phyloP scores from a whole-genome alignment of 1,140 invertebrate genomes.

The Heliconius nattereri region DNA sequence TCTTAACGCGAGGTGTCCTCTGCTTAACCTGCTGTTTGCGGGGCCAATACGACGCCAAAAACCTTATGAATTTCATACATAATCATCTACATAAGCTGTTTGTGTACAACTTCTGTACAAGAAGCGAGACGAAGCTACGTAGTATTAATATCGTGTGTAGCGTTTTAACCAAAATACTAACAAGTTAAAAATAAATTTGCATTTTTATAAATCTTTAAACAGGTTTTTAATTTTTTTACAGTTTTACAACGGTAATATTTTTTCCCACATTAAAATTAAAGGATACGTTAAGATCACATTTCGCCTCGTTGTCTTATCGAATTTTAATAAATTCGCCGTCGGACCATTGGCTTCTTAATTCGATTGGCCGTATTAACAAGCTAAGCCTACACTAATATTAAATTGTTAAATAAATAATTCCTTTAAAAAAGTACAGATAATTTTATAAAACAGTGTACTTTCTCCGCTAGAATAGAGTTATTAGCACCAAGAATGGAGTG shows the following conservation, averaged over 20 bases:
- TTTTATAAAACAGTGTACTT: conserved; percentile 10
- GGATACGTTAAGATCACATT: conserved; percentile 12
- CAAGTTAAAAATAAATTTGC: not conserved
- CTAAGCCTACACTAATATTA: not conserved
- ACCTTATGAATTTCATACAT: too few relatives aligned
- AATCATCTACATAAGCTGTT: too few relatives aligned
- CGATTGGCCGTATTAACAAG: not conserved
- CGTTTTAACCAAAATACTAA: not conserved
- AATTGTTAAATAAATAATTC: not conserved
- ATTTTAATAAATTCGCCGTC: conserved; percentile 6
- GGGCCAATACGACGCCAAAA: too few relatives aligned
- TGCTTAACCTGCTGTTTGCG: too few relatives aligned
- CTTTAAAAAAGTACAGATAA: not conserved
- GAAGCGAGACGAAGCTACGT: not conserved
- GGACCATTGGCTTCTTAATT: conserved; percentile 1
- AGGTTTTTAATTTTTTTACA: not conserved
- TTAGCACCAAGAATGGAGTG: conserved; percentile 13
- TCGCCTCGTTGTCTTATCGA: conserved; percentile 16
- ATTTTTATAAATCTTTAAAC: conserved; percentile 2
- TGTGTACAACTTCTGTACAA: too few relatives aligned
- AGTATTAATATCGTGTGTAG: not conserved
- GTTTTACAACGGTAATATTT: not conserved
- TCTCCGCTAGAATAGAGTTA: conserved; percentile 12
- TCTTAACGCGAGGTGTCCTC: too few relatives aligned
- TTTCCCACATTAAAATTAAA: conserved; percentile 5